A percentile compares a stretch with the other conserved stretches of the same genome.
phyloP scores from a whole-genome alignment of 2,888 invertebrate species.

The Polymixis flavicincta region DNA sequence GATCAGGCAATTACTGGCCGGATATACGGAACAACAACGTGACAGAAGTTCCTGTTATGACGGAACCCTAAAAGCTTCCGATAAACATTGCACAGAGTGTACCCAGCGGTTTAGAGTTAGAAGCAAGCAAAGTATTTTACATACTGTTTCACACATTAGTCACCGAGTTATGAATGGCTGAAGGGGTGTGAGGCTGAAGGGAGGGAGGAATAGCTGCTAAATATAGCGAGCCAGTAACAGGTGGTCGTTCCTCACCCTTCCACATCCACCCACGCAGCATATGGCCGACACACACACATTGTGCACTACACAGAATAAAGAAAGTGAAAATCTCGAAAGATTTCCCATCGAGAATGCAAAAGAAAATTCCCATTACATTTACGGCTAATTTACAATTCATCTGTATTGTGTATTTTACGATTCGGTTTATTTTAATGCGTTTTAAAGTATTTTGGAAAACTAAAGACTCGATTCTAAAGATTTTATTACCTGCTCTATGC shows the following conservation, averaged over 20 bases:
- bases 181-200: slow-evolving; percentile 69
- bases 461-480: slow-evolving; percentile 20
- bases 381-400: slow-evolving; percentile 38
- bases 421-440: slow-evolving; percentile 20
- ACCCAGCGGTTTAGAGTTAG: slow-evolving; percentile 45
- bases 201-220: slow-evolving; percentile 72
- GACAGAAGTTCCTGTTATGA: slow-evolving; percentile 54
- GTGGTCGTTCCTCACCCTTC: slow-evolving; percentile 81
- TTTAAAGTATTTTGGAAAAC: slow-evolving; percentile 31
- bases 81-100: slow-evolving; percentile 39
- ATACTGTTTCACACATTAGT: slow-evolving; percentile 85
- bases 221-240: slow-evolving; percentile 86
- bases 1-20: slow-evolving; percentile 40
- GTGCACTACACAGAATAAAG: slow-evolving; percentile 59
- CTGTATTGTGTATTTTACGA: slow-evolving; percentile 40
- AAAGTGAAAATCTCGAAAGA: slow-evolving; percentile 61
- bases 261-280: slow-evolving; percentile 73
- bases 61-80: slow-evolving; percentile 54
- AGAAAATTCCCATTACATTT: slow-evolving; percentile 36
- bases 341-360: slow-evolving; percentile 50
- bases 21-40: slow-evolving; percentile 45
- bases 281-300: slow-evolving; percentile 61
- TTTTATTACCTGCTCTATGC: slow-evolving; percentile 29
- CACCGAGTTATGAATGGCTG: slow-evolving; percentile 86
- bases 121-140: slow-evolving; percentile 65